phyloP scores from a whole-genome alignment of 2,797 vertebrate genomes.

The Pseudochirops cupreus region DNA sequence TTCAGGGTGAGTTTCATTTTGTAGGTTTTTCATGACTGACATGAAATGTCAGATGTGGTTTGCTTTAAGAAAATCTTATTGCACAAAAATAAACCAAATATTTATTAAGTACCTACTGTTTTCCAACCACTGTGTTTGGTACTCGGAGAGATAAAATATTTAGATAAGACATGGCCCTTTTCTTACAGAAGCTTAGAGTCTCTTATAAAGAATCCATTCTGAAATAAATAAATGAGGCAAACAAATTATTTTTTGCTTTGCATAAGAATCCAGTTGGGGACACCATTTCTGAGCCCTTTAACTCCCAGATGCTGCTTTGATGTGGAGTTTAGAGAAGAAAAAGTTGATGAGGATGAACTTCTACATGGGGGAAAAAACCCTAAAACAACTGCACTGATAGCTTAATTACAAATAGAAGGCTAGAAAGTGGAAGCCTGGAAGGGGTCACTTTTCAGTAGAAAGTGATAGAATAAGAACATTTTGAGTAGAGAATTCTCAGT shows the following conservation, averaged over 20 bases:
- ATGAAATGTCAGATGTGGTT: background rate
- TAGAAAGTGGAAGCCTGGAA: background rate
- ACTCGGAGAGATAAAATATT: background rate
- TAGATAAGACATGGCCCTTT: background rate
- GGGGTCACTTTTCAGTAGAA: background rate
- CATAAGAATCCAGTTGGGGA: background rate
- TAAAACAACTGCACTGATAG: background rate
- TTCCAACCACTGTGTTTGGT: slow-evolving; percentile 5
- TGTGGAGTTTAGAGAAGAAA: background rate
- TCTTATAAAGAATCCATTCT: background rate
- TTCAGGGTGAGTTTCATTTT: slow-evolving; percentile 21
- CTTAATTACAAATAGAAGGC: background rate
- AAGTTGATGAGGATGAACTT: background rate
- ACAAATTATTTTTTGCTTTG: background rate
- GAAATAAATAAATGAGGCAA: background rate
- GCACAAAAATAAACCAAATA: background rate
- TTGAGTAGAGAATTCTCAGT: background rate
- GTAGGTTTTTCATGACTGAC: slow-evolving; percentile 22
- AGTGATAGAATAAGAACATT: background rate
- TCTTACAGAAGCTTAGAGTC: background rate
- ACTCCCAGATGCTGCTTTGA: background rate
- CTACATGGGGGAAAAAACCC: background rate
- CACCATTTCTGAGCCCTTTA: background rate
- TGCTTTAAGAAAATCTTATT: slow-evolving; percentile 27
- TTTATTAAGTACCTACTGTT: slow-evolving; percentile 14